A percentile compares a stretch with the other conserved stretches of the same genome.
These are phyloP conservation scores for Smutsia temminckii DNA, from an alignment of 2,797 vertebrate species.

Conservation along the genomic window DNA sequence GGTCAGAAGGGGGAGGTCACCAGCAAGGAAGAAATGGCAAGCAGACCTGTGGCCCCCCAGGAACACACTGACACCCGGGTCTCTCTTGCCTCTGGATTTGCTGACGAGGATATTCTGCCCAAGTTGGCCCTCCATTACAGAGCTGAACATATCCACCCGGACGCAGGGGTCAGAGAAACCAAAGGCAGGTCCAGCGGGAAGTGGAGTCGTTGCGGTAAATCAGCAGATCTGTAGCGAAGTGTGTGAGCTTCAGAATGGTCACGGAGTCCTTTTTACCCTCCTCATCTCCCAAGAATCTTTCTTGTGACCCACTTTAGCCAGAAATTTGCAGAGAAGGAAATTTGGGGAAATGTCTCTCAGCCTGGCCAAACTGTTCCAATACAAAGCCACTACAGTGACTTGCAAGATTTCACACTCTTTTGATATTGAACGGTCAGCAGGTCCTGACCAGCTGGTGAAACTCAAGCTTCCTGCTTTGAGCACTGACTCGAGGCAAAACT, in stretches of 20 bases:
- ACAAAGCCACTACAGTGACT: background rate
- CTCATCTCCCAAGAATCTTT: background rate
- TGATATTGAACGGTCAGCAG: background rate
- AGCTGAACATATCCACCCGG: background rate
- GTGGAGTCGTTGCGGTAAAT: background rate
- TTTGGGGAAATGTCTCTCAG: background rate
- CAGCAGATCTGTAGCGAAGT: background rate
- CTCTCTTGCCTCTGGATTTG: background rate
- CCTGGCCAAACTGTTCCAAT: background rate
- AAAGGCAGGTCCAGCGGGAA: background rate
- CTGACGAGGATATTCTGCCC: background rate
- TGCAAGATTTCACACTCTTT: background rate
- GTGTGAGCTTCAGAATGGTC: rapidly evolving
- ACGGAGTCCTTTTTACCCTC: background rate
- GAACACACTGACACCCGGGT: background rate
- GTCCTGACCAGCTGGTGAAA: background rate
- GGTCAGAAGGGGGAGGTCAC: background rate
- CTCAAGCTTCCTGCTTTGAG: background rate
- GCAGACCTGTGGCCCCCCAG: background rate
- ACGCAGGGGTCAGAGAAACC: background rate
- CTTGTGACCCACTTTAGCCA: background rate
- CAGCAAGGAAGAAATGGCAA: background rate
- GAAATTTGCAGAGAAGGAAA: background rate
- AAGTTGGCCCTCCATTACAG: background rate
- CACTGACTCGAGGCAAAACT: background rate